Percentiles rank a stretch among this genome's conserved stretches.
Conservation (phyloP, 2,113 vertebrate species). For the Petaurus breviceps region DNA sequence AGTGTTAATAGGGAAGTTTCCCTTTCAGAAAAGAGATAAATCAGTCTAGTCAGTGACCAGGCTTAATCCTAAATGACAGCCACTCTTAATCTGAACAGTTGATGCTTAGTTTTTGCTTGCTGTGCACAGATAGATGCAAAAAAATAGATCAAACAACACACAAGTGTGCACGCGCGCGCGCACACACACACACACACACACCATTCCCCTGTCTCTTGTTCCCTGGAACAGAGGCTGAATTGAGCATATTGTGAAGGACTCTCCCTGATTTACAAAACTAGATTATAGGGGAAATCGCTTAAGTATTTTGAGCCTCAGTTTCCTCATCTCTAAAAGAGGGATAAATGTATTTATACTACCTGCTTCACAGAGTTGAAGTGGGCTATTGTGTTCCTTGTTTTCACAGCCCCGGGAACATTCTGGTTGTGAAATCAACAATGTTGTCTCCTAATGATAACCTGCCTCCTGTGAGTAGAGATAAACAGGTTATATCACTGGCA, state of each 20-base stretch:
- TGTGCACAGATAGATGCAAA: not conserved
- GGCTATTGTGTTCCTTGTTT: not conserved
- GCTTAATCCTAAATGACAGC: not conserved
- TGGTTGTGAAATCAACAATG: not conserved
- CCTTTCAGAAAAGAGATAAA: not conserved
- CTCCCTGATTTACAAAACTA: not conserved
- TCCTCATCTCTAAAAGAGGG: not conserved
- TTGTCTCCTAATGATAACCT: not conserved
- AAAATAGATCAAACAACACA: not conserved
- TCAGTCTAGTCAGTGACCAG: not conserved
- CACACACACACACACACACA: not conserved
- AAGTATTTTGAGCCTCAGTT: not conserved
- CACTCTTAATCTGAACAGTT: not conserved
- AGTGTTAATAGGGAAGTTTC: not conserved
- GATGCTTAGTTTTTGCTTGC: not conserved
- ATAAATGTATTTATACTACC: not conserved
- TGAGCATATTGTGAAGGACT: not conserved
- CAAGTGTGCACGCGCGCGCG: too few relatives aligned
- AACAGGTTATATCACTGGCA: not conserved
- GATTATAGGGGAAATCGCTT: not conserved
- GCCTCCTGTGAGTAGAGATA: not conserved
- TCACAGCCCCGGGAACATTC: not conserved
- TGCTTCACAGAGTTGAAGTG: not conserved
- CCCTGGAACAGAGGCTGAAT: not conserved
- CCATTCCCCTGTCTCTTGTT: not conserved